phyloP scores from a whole-genome alignment of 1,140 invertebrate genomes.

The Kradibia gibbosae region DNA sequence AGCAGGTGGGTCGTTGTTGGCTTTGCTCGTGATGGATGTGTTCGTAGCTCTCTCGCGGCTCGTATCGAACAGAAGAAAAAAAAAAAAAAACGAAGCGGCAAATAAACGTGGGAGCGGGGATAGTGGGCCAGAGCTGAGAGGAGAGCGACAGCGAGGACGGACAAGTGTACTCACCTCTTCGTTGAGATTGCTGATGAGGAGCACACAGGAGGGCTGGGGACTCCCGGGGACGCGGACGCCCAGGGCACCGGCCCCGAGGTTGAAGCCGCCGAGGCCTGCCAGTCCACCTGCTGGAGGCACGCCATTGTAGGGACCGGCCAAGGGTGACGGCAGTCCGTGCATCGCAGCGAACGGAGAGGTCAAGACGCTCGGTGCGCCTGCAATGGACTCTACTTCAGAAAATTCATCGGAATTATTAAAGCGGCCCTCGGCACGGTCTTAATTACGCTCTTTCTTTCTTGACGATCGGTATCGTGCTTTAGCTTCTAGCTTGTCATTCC shows the following conservation, averaged over 20 bases:
- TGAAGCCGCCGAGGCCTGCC: conserved; percentile 82
- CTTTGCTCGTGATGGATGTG: no score
- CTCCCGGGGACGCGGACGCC: conserved; percentile 75
- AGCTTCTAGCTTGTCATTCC: neutral
- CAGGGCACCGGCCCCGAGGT: conserved; percentile 76
- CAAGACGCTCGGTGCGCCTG: conserved; percentile 85
- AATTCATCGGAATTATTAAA: conserved; percentile 48
- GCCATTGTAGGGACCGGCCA: conserved; percentile 79
- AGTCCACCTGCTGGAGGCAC: conserved; percentile 80
- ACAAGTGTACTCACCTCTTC: conserved; percentile 84
- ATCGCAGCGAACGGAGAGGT: conserved; percentile 85
- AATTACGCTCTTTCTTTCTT: neutral
- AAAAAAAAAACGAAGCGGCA: neutral
- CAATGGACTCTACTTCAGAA: conserved; percentile 72
- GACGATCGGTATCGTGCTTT: neutral
- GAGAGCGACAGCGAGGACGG: neutral
- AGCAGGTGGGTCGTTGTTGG: no score
- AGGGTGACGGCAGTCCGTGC: conserved; percentile 80
- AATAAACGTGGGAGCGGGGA: neutral
- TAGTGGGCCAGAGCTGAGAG: neutral
- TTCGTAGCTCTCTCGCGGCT: neutral
- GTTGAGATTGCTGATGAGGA: conserved; percentile 92
- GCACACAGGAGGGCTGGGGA: conserved; percentile 83
- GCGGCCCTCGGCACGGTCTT: neutral
- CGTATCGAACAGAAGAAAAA: neutral